Percentiles rank a stretch among this genome's conserved stretches.
Conservation (phyloP, 2,888 invertebrate genomes). For the Stenodera caucasica region DNA sequence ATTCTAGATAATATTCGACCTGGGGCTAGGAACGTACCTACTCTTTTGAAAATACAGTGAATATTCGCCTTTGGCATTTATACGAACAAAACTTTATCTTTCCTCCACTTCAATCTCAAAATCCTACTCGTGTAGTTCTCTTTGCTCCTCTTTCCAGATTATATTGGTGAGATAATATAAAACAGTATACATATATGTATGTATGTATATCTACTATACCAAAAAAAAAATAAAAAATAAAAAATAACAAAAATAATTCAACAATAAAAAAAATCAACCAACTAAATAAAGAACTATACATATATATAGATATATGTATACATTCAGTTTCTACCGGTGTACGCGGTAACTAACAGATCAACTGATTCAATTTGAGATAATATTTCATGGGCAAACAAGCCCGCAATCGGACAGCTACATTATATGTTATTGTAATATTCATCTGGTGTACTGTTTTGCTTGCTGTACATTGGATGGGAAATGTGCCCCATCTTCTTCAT, state of each 20-base stretch:
- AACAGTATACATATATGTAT: constrained; percentile 11
- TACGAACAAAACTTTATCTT: too few species aligned
- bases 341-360: constrained; percentile 44
- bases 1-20: neutral
- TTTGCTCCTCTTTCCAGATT: constrained; percentile 1
- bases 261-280: too few species aligned
- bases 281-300: constrained; percentile 26
- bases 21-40: neutral
- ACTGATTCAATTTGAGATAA: constrained; percentile 51
- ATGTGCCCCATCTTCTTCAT: neutral
- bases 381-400: constrained; percentile 50
- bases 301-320: too few species aligned
- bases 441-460: constrained; percentile 12
- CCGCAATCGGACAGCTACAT: constrained; percentile 47
- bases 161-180: constrained; percentile 31
- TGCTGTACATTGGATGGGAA: constrained; percentile 3
- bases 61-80: neutral
- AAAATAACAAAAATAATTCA: too few species aligned
- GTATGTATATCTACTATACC: too few species aligned
- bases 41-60: neutral
- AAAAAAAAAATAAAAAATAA: too few species aligned
- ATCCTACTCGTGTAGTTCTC: neutral
- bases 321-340: constrained; percentile 32
- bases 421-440: constrained; percentile 36
- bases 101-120: neutral